Base-by-base conservation (phyloP, 2,888 invertebrate genomes). In the Drosophila macrospina region DNA sequence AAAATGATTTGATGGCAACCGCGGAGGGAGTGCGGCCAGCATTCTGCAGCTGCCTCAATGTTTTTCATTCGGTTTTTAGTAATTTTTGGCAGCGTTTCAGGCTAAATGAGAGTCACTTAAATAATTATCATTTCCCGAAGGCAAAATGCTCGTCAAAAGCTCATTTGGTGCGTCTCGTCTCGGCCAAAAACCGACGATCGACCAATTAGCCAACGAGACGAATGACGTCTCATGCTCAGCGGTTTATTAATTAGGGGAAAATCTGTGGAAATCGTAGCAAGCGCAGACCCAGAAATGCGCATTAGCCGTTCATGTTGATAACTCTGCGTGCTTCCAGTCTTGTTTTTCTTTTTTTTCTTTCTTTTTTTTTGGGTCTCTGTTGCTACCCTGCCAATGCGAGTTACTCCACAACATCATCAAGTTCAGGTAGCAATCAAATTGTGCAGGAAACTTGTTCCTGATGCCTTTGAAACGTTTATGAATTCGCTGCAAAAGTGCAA, bases 61-160 rank as follows among this genome's bases (percentile, higher is more conserved):
- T 26, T 15, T 45, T 39, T 20, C 7, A 7, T 36, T 42, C 13
- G 32, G 4, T 45, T 28, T 42, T 36, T 47, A 20, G 20, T 47
- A 63, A 44, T 64, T 70, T 81, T 80, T 80, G 80, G 79, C 79
- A 74, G 60, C 34, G 60, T 42, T 26, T 20, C 20, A 20, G 44
- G 37, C 67, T 84, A 81, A 82, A 82, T 80, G 84, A 69, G 80
- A 57, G 69, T 66, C 85, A 84, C 83, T 85, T 84, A 84, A 83
- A 85, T 84, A 84, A 85, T 84, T 85, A 85, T 83, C 79, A 81
- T 82, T 83, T 83, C 82, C 85, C 83, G 80, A 73, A 73, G 73
- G 73, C 80, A 75, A 77, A 76, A 78, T 68, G 80, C 84, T 84
- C 84, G 86, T 84, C 86, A 84, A 84, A 84, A 84, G 78, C 86